phyloP scores from a whole-genome alignment of 2,113 vertebrate species.

The Arothron firmamentum region DNA sequence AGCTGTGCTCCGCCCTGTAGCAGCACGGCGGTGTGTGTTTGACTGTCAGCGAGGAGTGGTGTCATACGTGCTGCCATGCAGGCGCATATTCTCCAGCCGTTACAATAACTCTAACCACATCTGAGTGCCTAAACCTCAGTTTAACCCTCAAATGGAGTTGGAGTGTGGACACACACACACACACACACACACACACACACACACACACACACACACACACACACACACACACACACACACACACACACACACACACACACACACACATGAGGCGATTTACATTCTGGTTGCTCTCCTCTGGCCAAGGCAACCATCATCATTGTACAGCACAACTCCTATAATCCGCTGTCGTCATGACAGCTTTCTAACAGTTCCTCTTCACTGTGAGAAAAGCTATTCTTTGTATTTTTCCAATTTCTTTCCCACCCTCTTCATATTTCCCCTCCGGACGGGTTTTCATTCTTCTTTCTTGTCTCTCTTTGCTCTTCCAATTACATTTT shows the following conservation, averaged over 20 bases:
- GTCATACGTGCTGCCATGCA: slow-evolving; percentile 30
- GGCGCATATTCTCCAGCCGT: background rate
- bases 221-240: slow-evolving; percentile 7
- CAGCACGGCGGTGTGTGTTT: slow-evolving; percentile 11
- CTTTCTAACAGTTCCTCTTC: slow-evolving; percentile 33
- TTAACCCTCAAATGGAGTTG: too few species aligned
- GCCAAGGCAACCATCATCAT: slow-evolving; percentile 48
- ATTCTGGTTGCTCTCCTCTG: slow-evolving; percentile 38
- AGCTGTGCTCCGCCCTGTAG: slow-evolving; percentile 16
- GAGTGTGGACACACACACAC: background rate
- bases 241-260: slow-evolving; percentile 9
- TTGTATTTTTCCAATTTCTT: slow-evolving; percentile 18
- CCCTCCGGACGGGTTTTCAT: slow-evolving; percentile 18
- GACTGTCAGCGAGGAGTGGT: slow-evolving; percentile 18
- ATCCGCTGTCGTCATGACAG: slow-evolving; percentile 61
- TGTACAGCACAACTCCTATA: slow-evolving; percentile 56
- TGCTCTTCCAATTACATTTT: slow-evolving; percentile 32
- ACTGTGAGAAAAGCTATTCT: slow-evolving; percentile 39
- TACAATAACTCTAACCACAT: too few species aligned
- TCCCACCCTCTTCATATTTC: slow-evolving; percentile 10
- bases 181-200: slow-evolving; percentile 9
- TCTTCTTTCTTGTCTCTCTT: slow-evolving; percentile 27
- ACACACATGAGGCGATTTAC: slow-evolving; percentile 50
- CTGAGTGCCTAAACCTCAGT: too few species aligned
- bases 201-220: slow-evolving; percentile 3